Evolutionary conservation across 2,113 vertebrate genomes (phyloP).

Genomic region (Malurus cyaneus): DNA sequence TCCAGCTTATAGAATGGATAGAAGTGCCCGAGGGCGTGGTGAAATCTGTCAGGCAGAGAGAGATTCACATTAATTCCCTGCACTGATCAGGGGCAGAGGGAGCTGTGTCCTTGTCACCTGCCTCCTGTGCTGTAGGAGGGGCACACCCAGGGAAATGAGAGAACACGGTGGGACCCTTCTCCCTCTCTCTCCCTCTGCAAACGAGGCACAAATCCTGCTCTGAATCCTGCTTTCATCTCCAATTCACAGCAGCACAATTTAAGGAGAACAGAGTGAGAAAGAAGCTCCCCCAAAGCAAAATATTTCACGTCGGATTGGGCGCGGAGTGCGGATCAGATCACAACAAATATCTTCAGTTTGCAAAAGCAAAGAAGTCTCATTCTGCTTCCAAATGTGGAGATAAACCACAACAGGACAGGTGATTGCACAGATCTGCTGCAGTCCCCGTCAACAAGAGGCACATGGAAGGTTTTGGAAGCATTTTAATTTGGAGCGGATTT

Average conservation of each 20-base stretch:
- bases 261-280: not conserved
- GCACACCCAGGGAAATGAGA: not conserved
- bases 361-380: not conserved
- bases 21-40: not conserved
- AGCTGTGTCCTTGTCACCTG: not conserved
- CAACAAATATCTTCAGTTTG: not conserved
- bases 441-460: not conserved
- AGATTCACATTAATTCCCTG: not conserved
- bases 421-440: not conserved
- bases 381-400: not conserved
- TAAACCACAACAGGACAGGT: not conserved
- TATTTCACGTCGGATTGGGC: accelerated
- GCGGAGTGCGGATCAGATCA: not conserved
- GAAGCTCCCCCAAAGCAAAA: not conserved
- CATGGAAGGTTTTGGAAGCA: not conserved
- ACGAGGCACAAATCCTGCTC: not conserved
- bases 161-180: not conserved
- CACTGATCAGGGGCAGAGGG: not conserved
- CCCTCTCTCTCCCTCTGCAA: not conserved
- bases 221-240: not conserved
- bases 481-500: not conserved
- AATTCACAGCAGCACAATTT: not conserved
- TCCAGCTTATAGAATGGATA: not conserved
- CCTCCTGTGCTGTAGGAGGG: not conserved
- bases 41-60: not conserved